Base-by-base conservation (phyloP, 2,888 invertebrate genomes). In the Meta bourneti region DNA sequence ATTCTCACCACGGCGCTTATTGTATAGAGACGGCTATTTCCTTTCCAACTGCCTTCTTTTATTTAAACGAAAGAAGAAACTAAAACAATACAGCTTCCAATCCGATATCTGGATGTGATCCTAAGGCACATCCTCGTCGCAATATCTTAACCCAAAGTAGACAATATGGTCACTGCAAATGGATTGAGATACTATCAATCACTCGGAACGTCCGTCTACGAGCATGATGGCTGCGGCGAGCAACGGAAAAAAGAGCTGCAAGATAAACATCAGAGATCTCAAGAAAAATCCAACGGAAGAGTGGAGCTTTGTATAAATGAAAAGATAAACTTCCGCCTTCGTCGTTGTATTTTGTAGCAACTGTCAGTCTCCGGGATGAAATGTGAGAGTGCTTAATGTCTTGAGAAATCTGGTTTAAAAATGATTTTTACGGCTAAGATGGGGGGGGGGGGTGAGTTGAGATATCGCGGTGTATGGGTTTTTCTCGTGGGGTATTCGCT, bases 261-360 rank as follows among this genome's bases (percentile, higher is more conserved):
- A 84, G 90, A 90, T 90, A 90, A 90, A 83, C 84, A 90, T 85
- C 84, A 70, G 51, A 49, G 72, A 61, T 61, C 79, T 49, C 51
- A 51, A 69, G 71, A 79, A 78, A 78, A 83, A 72, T 72, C 72
- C 49, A 16, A 11, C 51, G 54, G 9, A 7, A 20, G 70, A 85
- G 69, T 19, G 49, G 19, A 52, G 34, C 52, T 51, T 48, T 74
- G 78, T 78, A 86, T 86, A 86, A 69, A 71, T 69, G 81, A 75
- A 80, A 79, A 72, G 34, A 20, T 52, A 71, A 72, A 79, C 71
- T 34, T 51, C n/a, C 78, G 69, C 51, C n/a, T 34, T 74, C 19
- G 54, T 72, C 71, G 72, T 72, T 19, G 77, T 77, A 19, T 77
- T 78, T 77, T 86, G 74, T 52, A 52, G 75, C 77, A 78, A 78